These are phyloP conservation scores for Cyphomyrmex costatus DNA, from an alignment of 1,140 invertebrate species.

Conservation along the genomic window DNA sequence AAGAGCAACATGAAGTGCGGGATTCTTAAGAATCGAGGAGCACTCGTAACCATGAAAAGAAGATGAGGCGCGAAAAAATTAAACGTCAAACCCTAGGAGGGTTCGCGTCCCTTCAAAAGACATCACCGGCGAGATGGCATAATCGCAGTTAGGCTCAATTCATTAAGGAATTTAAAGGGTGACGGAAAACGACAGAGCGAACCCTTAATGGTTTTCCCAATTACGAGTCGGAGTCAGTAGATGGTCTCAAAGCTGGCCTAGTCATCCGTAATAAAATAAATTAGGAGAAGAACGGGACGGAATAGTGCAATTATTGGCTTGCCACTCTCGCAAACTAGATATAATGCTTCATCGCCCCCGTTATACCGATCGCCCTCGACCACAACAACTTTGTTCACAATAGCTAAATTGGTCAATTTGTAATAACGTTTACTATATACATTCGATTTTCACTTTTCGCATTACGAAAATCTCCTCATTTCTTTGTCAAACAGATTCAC, in stretches of 20 bases:
- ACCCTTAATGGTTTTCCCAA: conserved; percentile 76
- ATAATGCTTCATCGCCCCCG: conserved; percentile 28
- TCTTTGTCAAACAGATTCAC: neutral
- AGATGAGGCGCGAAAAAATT: conserved; percentile 77
- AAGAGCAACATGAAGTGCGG: conserved; percentile 14
- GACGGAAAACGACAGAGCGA: conserved; percentile 52
- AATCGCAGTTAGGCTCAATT: conserved; percentile 79
- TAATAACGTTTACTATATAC: conserved; percentile 1
- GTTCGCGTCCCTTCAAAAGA: conserved; percentile 70
- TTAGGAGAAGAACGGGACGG: conserved; percentile 65
- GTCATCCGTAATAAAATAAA: conserved; percentile 75
- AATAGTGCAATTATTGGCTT: conserved; percentile 76
- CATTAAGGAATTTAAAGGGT: conserved; percentile 77
- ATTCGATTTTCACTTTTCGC: neutral
- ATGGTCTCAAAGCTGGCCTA: conserved; percentile 70
- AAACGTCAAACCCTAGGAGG: conserved; percentile 73
- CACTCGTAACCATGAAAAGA: conserved; percentile 65
- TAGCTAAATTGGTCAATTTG: conserved; percentile 21
- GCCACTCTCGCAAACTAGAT: conserved; percentile 65
- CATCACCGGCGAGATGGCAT: conserved; percentile 74
- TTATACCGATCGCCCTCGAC: conserved; percentile 14
- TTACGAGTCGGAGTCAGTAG: conserved; percentile 65
- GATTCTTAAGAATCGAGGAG: conserved; percentile 52
- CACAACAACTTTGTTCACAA: conserved; percentile 1
- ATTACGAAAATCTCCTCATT: neutral